A percentile compares a stretch with the other conserved stretches of the same genome.
Evolutionary conservation across 2,113 vertebrate species (phyloP).

Genomic region (Corydoras maculifer): DNA sequence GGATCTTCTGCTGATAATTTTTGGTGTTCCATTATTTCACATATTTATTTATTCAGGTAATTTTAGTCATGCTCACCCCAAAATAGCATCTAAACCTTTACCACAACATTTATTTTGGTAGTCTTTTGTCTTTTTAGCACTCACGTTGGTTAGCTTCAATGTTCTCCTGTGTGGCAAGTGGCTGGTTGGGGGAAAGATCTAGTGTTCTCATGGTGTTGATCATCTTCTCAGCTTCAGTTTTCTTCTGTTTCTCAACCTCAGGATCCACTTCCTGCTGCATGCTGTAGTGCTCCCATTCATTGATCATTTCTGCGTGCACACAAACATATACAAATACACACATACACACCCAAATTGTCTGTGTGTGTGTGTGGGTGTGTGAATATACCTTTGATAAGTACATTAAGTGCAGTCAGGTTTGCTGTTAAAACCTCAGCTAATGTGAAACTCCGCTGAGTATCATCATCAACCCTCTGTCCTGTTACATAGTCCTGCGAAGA

Average conservation of each 20-base stretch:
- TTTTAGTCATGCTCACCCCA: too few species aligned
- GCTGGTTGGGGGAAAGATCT: slow-evolving; percentile 67
- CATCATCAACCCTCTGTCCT: slow-evolving; percentile 63
- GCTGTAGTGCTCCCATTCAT: slow-evolving; percentile 80
- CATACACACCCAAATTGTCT: not conserved
- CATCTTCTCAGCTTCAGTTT: slow-evolving; percentile 65
- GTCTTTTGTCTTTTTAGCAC: slow-evolving; percentile 23
- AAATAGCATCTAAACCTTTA: too few species aligned
- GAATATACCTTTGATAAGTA: slow-evolving; percentile 75
- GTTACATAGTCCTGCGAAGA: slow-evolving; percentile 53
- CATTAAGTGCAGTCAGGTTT: slow-evolving; percentile 69
- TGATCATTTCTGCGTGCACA: slow-evolving; percentile 73
- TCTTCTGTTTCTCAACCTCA: slow-evolving; percentile 66
- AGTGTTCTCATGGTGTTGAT: slow-evolving; percentile 69
- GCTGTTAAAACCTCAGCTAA: slow-evolving; percentile 70
- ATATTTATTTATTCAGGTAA: too few species aligned
- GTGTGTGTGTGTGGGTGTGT: not conserved
- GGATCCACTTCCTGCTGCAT: slow-evolving; percentile 74
- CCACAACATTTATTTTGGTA: too few species aligned
- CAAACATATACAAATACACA: slow-evolving; percentile 16
- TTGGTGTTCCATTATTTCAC: too few species aligned
- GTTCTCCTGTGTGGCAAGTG: slow-evolving; percentile 69
- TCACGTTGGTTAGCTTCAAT: slow-evolving; percentile 74
- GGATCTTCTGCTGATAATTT: too few species aligned
- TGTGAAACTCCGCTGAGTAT: slow-evolving; percentile 65